phyloP scores from a whole-genome alignment of 2,888 invertebrate species.

The Brachypterus glaber region DNA sequence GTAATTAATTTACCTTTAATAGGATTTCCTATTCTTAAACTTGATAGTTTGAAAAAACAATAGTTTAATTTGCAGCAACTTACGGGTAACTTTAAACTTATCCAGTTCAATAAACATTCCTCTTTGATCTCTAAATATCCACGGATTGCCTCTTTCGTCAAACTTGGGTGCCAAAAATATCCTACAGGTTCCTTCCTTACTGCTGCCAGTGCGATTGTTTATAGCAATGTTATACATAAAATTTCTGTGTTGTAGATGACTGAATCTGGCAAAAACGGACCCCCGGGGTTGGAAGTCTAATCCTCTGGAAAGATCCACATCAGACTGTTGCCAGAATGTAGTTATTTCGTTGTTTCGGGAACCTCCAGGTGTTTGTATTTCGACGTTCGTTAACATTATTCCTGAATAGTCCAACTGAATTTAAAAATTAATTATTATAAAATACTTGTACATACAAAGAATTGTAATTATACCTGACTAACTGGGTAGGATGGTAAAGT shows the following conservation, averaged over 20 bases:
- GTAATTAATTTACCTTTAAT: too few relatives aligned
- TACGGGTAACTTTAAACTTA: conserved; percentile 55
- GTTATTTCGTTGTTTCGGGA: not conserved
- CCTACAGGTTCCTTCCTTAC: conserved; percentile 52
- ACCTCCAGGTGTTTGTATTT: conserved; percentile 46
- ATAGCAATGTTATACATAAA: conserved; percentile 50
- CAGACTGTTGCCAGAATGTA: conserved; percentile 74
- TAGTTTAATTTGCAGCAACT: conserved; percentile 34
- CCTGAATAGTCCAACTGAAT: conserved; percentile 57
- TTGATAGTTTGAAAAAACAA: not conserved
- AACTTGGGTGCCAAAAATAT: conserved; percentile 57
- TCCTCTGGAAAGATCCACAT: conserved; percentile 67
- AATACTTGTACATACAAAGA: not conserved
- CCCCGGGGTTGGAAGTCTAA: conserved; percentile 75
- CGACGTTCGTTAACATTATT: conserved; percentile 49
- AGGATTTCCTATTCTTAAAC: too few relatives aligned
- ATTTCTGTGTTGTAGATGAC: conserved; percentile 65
- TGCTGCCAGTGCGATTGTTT: conserved; percentile 37
- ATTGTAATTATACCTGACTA: conserved; percentile 42
- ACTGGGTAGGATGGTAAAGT: conserved; percentile 55
- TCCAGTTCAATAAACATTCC: conserved; percentile 62
- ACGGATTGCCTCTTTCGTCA: conserved; percentile 54
- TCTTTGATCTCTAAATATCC: conserved; percentile 54
- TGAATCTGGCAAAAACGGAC: conserved; percentile 60
- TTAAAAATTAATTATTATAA: conserved; percentile 4